Evolutionary conservation across 1,140 invertebrate species (phyloP).

Genomic region (Thaumetopoea pityocampa): DNA sequence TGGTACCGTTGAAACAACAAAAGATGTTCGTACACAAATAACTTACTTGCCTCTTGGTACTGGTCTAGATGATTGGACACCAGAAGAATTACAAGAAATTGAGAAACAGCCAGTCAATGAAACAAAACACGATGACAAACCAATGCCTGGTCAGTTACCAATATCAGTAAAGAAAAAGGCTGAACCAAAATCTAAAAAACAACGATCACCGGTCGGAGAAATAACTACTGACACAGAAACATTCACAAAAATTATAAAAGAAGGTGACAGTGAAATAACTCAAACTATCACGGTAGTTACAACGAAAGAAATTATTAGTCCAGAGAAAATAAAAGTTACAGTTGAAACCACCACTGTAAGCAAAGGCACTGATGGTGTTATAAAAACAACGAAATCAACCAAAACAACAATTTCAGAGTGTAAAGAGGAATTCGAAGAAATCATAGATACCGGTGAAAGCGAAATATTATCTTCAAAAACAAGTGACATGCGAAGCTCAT

Average conservation of each 20-base stretch:
- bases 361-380: slow-evolving; percentile 64
- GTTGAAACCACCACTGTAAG: slow-evolving; percentile 72
- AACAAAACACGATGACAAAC: slow-evolving; percentile 42
- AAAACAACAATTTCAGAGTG: slow-evolving; percentile 73
- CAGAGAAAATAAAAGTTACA: slow-evolving; percentile 71
- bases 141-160: slow-evolving; percentile 32
- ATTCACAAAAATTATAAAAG: slow-evolving; percentile 68
- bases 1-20: slow-evolving; percentile 67
- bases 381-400: slow-evolving; percentile 73
- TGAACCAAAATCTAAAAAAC: slow-evolving; percentile 48
- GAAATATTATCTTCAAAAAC: slow-evolving; percentile 71
- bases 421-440: slow-evolving; percentile 72
- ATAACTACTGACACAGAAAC: slow-evolving; percentile 72
- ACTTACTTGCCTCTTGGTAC: slow-evolving; percentile 69
- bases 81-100: slow-evolving; percentile 59
- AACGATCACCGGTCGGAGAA: slow-evolving; percentile 66
- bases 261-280: slow-evolving; percentile 64
- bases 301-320: slow-evolving; percentile 67
- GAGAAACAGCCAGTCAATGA: slow-evolving; percentile 42
- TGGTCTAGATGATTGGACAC: slow-evolving; percentile 66
- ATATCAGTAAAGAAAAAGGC: slow-evolving; percentile 31
- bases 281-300: slow-evolving; percentile 72
- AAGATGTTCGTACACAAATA: slow-evolving; percentile 72
- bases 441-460: slow-evolving; percentile 62
- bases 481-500: slow-evolving; percentile 75